Conservation (phyloP, 2,888 invertebrate genomes). For the Drosophila borealis region DNA sequence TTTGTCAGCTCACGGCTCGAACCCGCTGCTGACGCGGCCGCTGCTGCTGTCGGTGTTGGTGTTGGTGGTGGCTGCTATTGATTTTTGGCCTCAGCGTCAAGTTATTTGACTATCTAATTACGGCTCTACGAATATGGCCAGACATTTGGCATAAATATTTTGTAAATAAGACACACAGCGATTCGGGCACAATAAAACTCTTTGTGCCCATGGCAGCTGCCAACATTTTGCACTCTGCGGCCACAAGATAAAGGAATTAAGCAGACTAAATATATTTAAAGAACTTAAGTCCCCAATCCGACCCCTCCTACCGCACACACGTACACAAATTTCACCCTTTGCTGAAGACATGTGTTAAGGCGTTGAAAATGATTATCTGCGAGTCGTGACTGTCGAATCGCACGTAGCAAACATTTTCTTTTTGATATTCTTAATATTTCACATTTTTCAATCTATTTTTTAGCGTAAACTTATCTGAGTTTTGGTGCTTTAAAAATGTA, state of each 20-base stretch:
- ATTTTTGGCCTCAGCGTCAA: slow-evolving; percentile 31
- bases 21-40: neutral
- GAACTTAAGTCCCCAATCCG: slow-evolving; percentile 6
- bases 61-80: slow-evolving; percentile 33
- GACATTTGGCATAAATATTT: slow-evolving; percentile 80
- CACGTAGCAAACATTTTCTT: slow-evolving; percentile 36
- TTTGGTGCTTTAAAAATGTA: no score
- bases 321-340: slow-evolving; percentile 40
- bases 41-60: neutral
- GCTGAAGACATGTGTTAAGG: slow-evolving; percentile 52
- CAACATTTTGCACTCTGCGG: slow-evolving; percentile 48
- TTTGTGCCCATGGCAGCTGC: slow-evolving; percentile 48
- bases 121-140: slow-evolving; percentile 43
- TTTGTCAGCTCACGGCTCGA: slow-evolving; percentile 45
- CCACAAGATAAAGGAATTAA: slow-evolving; percentile 56
- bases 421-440: slow-evolving; percentile 11
- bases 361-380: slow-evolving; percentile 54
- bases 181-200: slow-evolving; percentile 25
- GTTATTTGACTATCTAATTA: slow-evolving; percentile 78
- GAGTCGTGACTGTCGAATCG: slow-evolving; percentile 55
- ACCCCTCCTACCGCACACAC: neutral
- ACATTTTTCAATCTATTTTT: no score
- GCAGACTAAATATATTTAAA: slow-evolving; percentile 33
- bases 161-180: slow-evolving; percentile 60
- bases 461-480: no score